Conservation (phyloP, 2,797 vertebrate species). For the Lithobates pipiens region DNA sequence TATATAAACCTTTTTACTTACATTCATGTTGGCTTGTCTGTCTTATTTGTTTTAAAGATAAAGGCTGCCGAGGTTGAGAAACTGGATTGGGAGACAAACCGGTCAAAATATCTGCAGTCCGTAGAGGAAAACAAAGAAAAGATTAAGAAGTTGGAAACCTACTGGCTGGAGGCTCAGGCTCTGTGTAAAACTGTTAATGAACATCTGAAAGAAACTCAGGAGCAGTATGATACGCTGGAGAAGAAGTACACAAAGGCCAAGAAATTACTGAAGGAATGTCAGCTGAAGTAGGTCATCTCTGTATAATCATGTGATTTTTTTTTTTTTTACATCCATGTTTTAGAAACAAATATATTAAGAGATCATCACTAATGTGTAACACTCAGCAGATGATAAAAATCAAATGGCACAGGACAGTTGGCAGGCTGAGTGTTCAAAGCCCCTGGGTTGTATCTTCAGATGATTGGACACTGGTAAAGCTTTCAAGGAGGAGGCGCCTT, state of each 20-base stretch:
- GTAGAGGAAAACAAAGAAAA: constrained; percentile 84
- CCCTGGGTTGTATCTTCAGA: too few species aligned
- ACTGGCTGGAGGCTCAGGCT: constrained; percentile 89
- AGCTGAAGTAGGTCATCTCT: constrained; percentile 86
- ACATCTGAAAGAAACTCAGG: constrained; percentile 85
- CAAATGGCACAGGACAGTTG: too few species aligned
- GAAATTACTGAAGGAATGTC: constrained; percentile 92
- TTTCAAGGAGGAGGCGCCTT: too few species aligned
- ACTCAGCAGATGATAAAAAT: too few species aligned
- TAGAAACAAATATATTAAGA: neutral
- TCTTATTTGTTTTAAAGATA: constrained; percentile 73
- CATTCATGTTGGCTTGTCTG: too few species aligned
- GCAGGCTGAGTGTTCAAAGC: too few species aligned
- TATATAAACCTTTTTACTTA: neutral
- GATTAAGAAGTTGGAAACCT: constrained; percentile 86
- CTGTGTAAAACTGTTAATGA: constrained; percentile 89
- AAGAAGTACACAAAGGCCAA: constrained; percentile 94
- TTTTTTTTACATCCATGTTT: neutral
- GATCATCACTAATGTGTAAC: too few species aligned
- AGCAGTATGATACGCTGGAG: constrained; percentile 87
- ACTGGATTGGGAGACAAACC: constrained; percentile 79
- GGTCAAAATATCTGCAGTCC: constrained; percentile 82
- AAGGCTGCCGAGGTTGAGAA: constrained; percentile 79
- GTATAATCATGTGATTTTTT: constrained; percentile 34
- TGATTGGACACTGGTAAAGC: too few species aligned